Base-by-base conservation (phyloP, 1,140 invertebrate genomes). In the Ips typographus region DNA sequence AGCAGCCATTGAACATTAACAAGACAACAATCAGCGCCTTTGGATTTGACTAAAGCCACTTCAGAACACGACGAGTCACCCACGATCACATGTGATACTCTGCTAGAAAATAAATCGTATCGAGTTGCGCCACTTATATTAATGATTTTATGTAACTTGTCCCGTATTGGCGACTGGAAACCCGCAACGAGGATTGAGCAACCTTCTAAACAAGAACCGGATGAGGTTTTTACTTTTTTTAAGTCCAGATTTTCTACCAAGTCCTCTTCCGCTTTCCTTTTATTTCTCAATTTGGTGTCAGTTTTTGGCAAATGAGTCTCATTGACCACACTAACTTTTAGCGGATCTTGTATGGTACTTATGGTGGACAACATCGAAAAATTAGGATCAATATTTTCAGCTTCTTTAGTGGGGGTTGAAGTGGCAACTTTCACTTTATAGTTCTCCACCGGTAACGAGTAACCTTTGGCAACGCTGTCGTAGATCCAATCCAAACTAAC, bases 61-160 rank as follows among this genome's bases (percentile, higher is more conserved):
- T 87, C 85, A 37, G 75, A 71, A 22, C 75, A 72, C 2, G 82
- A 81, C 44, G 81, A 63, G 72, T 91, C 86, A 1, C 89, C 90
- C 37, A 93, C 84, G 38, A 94, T 84, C 41, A 93, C 87, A 80
- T 96, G 94, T 0, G 93, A 92, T 2, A 96, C 84, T 72, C 88
- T 84, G 59, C 90, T 90, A 71, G 86, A 88, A 59, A 93, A 83
- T 58, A 87, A 85, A 75, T 90, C 90, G 70, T 92, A 90, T 70
- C 93, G 85, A 6, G 90, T 91, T 40, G 90, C 94, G 44, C 94
- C 92, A 38, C 90, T 89, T 8, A 87, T 84, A 73, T 94, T 94
- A 2, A 96, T 82, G 36, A 94, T 86, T 72, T 88, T 89, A 51
- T 88, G 85, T 1, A 94, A 77, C 78, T 94, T 94, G 72, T 95